These are phyloP conservation scores for Pseudococcus viburni DNA, from an alignment of 2,888 invertebrate genomes.

Conservation along the genomic window DNA sequence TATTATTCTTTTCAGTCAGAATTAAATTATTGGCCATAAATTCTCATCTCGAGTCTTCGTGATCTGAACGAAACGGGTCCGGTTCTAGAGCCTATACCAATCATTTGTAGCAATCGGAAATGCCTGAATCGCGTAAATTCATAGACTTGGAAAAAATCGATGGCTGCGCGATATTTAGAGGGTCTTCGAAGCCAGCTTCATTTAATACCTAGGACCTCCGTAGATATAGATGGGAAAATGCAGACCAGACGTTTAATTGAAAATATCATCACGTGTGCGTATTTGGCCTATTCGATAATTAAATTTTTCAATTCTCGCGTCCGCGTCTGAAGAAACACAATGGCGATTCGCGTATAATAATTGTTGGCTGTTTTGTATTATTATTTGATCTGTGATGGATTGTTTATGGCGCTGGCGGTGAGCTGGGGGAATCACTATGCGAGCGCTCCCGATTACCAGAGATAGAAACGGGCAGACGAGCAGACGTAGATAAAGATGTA, in stretches of 20 bases:
- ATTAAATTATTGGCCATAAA: no score
- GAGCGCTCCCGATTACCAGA: background rate
- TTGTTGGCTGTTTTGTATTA: background rate
- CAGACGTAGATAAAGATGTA: background rate
- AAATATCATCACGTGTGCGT: background rate
- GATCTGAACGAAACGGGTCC: no score
- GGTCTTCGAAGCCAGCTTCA: no score
- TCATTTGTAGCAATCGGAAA: no score
- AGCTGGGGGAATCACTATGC: background rate
- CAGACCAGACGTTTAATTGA: background rate
- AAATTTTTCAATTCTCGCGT: background rate
- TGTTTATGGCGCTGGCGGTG: background rate
- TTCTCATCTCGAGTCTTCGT: no score
- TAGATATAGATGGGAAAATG: no score
- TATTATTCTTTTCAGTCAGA: no score
- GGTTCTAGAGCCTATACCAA: no score
- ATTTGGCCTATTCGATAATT: background rate
- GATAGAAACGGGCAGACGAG: background rate
- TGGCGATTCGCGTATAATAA: background rate
- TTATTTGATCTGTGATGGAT: slow-evolving; percentile 18
- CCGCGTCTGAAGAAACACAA: background rate
- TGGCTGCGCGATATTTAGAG: no score
- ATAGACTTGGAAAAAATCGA: no score
- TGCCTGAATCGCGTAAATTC: no score
- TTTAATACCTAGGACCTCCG: no score